Evolutionary conservation across 2,113 vertebrate genomes (phyloP), one percentile per base, ranked within the genome.

Genomic region (Stigmatopora argus): DNA sequence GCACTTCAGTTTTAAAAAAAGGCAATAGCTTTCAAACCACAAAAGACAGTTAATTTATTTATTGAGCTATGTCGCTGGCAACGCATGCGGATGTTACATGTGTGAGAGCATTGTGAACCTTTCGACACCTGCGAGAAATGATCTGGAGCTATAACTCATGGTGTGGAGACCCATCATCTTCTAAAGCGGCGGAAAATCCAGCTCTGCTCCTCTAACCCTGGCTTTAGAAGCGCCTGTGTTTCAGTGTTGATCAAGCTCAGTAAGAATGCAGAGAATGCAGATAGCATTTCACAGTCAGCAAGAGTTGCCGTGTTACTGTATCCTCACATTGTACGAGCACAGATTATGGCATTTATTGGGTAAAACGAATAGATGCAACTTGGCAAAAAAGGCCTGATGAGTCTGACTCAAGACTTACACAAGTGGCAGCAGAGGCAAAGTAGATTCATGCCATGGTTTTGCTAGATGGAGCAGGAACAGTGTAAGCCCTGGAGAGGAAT

Each of bases 201-300:
- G 56, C 82, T 77, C 85, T 88, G 85, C 81, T 85, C 73, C 79
- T 78, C 72, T 89, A 86, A 86, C 78, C 84, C 79, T 68, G 45
- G 81, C 81, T 85, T 88, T 84, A 82, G 72, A 84, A 80, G 51
- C 69, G 82, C 85, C 86, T 82, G 82, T 78, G 84, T 86, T 84
- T 90, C 83, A 67, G 78, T 77, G 86, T 89, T 88, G 87, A 89
- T 91, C 84, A 75, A 86, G 87, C 84, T 72, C 84, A 78, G 77
- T 74, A 89, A 88, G 88, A 90, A 92, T 90, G 88, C 72, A 10
- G 83, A 86, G 89, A 90, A 90, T 90, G 90, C 89, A 90, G 87
- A 90, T 90, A 86, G n/a, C 83, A 81, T 91, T 90, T 91, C 89
- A 89, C 83, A 87, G 86, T 76, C 84, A 55, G 85, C 64, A 77